Percentiles rank a stretch among this genome's conserved stretches.
phyloP scores from a whole-genome alignment of 2,888 invertebrate species.

The Caradrina clavipalpis region DNA sequence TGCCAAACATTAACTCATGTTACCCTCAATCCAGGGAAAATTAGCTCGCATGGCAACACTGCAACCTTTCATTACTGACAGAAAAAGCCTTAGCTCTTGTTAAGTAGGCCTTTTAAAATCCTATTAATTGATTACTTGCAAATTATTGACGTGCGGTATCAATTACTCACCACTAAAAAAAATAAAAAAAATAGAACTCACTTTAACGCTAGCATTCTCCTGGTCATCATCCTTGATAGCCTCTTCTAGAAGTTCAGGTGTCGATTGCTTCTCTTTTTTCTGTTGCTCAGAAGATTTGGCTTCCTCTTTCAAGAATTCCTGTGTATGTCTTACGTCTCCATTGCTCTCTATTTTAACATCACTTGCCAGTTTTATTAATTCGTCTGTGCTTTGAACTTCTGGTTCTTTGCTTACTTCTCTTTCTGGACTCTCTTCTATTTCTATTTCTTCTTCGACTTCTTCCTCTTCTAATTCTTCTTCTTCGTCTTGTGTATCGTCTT shows the following conservation, averaged over 20 bases:
- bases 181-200: slow-evolving; percentile 65
- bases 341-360: slow-evolving; percentile 67
- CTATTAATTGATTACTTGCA: background rate
- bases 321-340: slow-evolving; percentile 73
- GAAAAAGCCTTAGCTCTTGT: no score
- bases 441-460: slow-evolving; percentile 52
- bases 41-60: background rate
- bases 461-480: slow-evolving; percentile 50
- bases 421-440: slow-evolving; percentile 48
- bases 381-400: slow-evolving; percentile 58
- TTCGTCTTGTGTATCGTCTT: slow-evolving; percentile 28
- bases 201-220: slow-evolving; percentile 85
- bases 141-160: background rate
- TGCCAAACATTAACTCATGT: background rate
- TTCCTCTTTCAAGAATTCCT: slow-evolving; percentile 79
- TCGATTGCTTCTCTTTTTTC: slow-evolving; percentile 74
- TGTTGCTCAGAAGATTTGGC: slow-evolving; percentile 67
- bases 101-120: background rate
- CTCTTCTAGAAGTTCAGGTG: slow-evolving; percentile 83
- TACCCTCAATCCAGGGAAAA: background rate
- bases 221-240: slow-evolving; percentile 78
- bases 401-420: slow-evolving; percentile 46
- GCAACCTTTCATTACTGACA: background rate
- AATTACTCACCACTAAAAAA: background rate
- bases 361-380: slow-evolving; percentile 70